phyloP scores from a whole-genome alignment of 2,797 vertebrate species.

The Hoplostethus mediterraneus region DNA sequence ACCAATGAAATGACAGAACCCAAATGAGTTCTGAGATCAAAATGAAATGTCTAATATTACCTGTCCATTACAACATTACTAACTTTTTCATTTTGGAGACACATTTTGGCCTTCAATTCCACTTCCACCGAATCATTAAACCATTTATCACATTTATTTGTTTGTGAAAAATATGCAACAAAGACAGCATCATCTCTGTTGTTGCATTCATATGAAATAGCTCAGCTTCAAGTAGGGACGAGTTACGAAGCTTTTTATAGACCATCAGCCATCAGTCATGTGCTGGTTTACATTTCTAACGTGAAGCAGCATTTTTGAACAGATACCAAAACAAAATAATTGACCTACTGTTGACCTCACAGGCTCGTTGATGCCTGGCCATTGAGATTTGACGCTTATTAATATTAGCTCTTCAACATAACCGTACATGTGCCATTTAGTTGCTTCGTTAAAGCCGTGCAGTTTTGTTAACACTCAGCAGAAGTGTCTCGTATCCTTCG shows the following conservation, averaged over 20 bases:
- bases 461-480: slow-evolving; percentile 39
- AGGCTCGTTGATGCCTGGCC: background rate
- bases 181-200: no score
- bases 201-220: no score
- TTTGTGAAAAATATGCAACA: no score
- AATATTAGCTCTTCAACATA: slow-evolving; percentile 51
- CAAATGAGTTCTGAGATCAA: background rate
- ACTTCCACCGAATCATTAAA: background rate
- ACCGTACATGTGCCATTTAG: slow-evolving; percentile 24
- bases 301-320: background rate
- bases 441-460: slow-evolving; percentile 38
- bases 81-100: background rate
- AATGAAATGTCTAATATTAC: background rate
- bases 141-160: background rate
- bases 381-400: slow-evolving; percentile 42
- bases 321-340: background rate
- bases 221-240: no score
- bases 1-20: slow-evolving; percentile 1
- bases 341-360: background rate
- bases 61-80: background rate
- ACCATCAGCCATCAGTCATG: background rate
- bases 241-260: no score
- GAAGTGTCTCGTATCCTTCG: slow-evolving; percentile 30
- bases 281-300: slow-evolving; percentile 2
- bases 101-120: background rate